Percentiles rank a stretch among this genome's conserved stretches.
These are phyloP conservation scores for Muraenolepis orangiensis DNA, from an alignment of 2,797 vertebrate species.

Conservation along the genomic window DNA sequence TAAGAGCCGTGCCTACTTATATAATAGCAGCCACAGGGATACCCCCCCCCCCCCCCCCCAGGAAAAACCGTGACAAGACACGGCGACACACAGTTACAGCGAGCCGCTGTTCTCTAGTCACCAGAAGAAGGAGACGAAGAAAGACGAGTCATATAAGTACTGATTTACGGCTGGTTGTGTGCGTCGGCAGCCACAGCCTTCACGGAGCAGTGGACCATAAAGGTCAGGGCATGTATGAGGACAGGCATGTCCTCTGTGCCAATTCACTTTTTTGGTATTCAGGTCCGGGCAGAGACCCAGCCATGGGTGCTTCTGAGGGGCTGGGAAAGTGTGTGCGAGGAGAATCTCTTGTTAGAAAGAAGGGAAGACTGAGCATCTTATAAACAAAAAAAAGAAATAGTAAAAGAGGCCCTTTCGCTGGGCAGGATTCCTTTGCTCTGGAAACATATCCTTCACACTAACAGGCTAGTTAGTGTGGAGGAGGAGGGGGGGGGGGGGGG, in stretches of 20 bases:
- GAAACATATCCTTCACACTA: too few relatives aligned
- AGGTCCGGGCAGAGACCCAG: conserved; percentile 54
- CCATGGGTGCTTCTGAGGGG: conserved; percentile 45
- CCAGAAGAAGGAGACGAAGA: not conserved
- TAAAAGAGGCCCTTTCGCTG: conserved; percentile 59
- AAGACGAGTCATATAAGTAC: conserved; percentile 26
- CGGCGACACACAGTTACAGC: conserved; percentile 15
- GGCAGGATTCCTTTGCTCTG: conserved; percentile 53
- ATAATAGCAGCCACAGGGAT: not conserved
- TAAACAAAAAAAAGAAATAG: conserved; percentile 34
- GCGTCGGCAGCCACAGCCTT: conserved; percentile 34
- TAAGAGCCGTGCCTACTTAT: conserved; percentile 1
- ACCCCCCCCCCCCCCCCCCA: too few relatives aligned
- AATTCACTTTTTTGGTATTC: conserved; percentile 57
- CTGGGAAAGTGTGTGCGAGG: conserved; percentile 71
- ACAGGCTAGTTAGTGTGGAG: conserved; percentile 16
- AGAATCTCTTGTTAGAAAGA: conserved; percentile 66
- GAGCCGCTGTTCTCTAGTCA: conserved; percentile 1
- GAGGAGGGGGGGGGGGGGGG: conserved; percentile 27
- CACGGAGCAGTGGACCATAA: conserved; percentile 45
- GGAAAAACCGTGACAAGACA: conserved; percentile 20
- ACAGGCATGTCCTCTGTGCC: conserved; percentile 62
- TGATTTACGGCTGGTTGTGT: conserved; percentile 23
- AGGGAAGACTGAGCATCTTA: conserved; percentile 67
- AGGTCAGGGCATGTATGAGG: conserved; percentile 53